A percentile compares a stretch with the other conserved stretches of the same genome.
These are phyloP conservation scores for Zeugodacus cucurbitae DNA, from an alignment of 1,140 invertebrate genomes.

Conservation along the genomic window DNA sequence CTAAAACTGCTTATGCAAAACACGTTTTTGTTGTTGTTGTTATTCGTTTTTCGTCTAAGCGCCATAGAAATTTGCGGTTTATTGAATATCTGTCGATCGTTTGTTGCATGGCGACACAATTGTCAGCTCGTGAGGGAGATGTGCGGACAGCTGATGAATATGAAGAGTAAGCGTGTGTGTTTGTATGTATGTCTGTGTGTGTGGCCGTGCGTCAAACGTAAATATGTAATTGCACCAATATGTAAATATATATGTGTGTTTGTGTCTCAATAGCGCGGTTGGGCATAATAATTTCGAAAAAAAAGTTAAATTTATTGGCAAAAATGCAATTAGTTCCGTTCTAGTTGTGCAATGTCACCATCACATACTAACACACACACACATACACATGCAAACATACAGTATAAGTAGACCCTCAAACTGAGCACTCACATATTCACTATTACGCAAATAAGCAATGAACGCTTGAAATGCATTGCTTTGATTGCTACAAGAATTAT, in stretches of 20 bases:
- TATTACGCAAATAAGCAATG: neutral
- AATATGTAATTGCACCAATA: neutral
- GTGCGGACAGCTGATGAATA: neutral
- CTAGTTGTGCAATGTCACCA: neutral
- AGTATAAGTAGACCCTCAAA: neutral
- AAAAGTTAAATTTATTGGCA: constrained; percentile 6
- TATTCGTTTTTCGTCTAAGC: neutral
- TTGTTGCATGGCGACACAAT: neutral
- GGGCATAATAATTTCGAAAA: neutral
- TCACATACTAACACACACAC: neutral
- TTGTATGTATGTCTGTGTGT: neutral
- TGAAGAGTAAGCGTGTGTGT: neutral
- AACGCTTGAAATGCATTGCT: neutral
- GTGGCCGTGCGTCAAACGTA: neutral
- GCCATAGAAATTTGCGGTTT: constrained; percentile 20
- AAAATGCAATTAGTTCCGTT: constrained; percentile 35
- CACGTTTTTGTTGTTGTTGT: neutral
- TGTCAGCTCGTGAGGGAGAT: neutral
- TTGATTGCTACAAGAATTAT: constrained; percentile 1
- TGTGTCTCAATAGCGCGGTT: neutral
- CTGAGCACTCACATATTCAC: neutral
- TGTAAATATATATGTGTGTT: neutral
- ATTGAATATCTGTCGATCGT: neutral
- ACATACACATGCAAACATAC: neutral
- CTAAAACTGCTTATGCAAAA: constrained; percentile 7